phyloP scores from a whole-genome alignment of 2,113 vertebrate genomes.

The Peromyscus californicus region DNA sequence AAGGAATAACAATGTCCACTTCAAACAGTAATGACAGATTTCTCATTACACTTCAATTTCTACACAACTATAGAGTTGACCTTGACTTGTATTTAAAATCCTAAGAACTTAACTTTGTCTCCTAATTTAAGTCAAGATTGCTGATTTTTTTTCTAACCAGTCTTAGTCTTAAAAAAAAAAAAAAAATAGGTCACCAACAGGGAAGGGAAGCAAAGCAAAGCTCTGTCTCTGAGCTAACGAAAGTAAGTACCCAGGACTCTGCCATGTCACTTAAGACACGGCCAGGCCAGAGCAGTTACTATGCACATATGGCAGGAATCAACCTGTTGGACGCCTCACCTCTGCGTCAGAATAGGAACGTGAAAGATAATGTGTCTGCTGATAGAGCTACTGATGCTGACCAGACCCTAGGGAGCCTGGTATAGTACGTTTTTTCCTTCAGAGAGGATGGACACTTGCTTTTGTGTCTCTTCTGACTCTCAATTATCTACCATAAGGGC shows the following conservation, averaged over 20 bases:
- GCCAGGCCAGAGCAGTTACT: not conserved
- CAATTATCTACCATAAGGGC: not conserved
- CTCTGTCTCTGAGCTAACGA: not conserved
- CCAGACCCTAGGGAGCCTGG: not conserved
- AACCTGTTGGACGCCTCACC: not conserved
- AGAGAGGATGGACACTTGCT: not conserved
- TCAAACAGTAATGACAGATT: not conserved
- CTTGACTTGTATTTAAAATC: not conserved
- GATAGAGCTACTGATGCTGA: not conserved
- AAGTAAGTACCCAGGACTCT: not conserved
- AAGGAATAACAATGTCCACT: not conserved
- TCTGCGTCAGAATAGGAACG: constrained; percentile 27
- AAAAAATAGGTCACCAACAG: not conserved
- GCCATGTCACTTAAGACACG: not conserved
- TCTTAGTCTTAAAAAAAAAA: not conserved
- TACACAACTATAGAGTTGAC: not conserved
- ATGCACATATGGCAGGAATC: not conserved
- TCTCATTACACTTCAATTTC: not conserved
- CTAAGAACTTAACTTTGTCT: not conserved
- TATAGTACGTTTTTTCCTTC: not conserved
- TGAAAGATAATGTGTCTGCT: not conserved
- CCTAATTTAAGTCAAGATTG: not conserved
- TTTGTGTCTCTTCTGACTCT: constrained; percentile 12
- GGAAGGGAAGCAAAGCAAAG: not conserved
- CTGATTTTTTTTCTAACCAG: not conserved